Base-by-base conservation (phyloP, 2,888 invertebrate species). In the Microchrysa polita region DNA sequence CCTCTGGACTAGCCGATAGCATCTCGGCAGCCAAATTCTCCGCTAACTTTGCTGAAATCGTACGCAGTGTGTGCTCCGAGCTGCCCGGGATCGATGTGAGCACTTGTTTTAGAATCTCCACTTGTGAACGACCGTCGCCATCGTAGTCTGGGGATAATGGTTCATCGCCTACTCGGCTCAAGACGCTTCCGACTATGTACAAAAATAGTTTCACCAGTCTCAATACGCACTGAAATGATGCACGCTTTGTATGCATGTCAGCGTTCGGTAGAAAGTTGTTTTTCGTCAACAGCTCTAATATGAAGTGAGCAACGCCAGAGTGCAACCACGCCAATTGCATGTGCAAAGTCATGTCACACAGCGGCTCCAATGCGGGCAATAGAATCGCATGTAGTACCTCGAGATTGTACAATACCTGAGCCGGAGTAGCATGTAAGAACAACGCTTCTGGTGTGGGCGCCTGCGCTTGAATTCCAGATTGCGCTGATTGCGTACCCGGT, bases 161-260 rank as follows among this genome's bases (percentile, higher is more conserved):
- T 83, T 89, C 82, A 82, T 87, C 86, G 84, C 87, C 86, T 2
- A 87, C 88, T 77, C 84, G 87, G 55, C 91, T 92, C 84, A 92
- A 88, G 22, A 94, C 89, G 81, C 95, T 93, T 10, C 93, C 95
- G 76, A 96, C 90, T 9, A 95, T 93, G 42, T 95, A 95, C 71
- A 98, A 86, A 79, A 96, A 90, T 75, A 98, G 86, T 86, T 97
- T 97, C 78, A 93, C 92, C 78, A 97, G 88, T 82, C 95, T 93
- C 79, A 97, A 88, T 77, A 96, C 92, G 60, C 94, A 93, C 80
- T 95, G 88, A 84, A 94, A 96, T 10, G 96, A 96, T 74, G 94
- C 92, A 79, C 89, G 87, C 81, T 90, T 91, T 0, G 92, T 92
- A 69, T 90, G 89, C 80, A 91, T 89, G 81, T 95, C 94, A 22